Evolutionary conservation across 2,888 invertebrate species (phyloP).

Genomic region (Cloeon dipterum): DNA sequence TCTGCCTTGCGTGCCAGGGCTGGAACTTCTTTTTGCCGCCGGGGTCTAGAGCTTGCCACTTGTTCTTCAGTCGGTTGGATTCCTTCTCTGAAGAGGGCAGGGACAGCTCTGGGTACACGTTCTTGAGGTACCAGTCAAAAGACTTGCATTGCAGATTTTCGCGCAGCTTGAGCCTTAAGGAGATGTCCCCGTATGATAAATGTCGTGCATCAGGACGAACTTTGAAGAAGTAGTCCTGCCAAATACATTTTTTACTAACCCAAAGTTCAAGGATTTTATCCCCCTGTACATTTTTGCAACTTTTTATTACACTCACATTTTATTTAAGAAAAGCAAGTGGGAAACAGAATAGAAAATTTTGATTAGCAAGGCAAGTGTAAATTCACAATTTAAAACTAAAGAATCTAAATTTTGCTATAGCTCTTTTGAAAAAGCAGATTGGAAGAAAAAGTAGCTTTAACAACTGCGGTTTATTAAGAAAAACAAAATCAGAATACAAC

Average conservation of each 20-base stretch:
- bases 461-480: no score
- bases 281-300: no score
- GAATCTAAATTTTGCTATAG: no score
- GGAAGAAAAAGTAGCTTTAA: no score
- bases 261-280: no score
- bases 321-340: no score
- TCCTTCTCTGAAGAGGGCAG: conserved; percentile 23
- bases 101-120: conserved; percentile 59
- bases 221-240: conserved; percentile 51
- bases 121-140: conserved; percentile 73
- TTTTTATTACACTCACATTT: no score
- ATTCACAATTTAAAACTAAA: no score
- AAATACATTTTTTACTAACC: no score
- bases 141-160: conserved; percentile 51
- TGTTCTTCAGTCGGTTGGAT: conserved; percentile 24
- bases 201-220: conserved; percentile 29
- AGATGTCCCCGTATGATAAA: conserved; percentile 50
- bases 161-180: conserved; percentile 44
- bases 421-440: no score
- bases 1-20: conserved; percentile 50
- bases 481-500: conserved; percentile 1
- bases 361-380: no score
- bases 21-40: conserved; percentile 31
- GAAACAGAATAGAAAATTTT: no score
- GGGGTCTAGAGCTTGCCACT: conserved; percentile 29